Conservation (phyloP, 2,113 vertebrate genomes). For the Gymnogyps californianus region DNA sequence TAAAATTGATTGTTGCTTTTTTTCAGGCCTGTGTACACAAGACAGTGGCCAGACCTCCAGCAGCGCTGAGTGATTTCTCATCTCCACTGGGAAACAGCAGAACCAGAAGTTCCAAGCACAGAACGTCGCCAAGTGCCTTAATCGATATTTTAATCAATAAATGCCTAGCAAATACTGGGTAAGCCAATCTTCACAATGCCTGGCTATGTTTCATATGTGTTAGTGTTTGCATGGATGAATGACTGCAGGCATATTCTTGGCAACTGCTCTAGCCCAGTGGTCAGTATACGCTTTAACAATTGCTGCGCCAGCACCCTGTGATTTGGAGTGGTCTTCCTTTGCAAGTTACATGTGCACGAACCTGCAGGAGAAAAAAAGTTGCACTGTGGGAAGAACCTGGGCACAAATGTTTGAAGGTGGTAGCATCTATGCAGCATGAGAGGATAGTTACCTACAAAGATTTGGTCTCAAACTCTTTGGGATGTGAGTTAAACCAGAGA, state of each 20-base stretch:
- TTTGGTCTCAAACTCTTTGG: not conserved
- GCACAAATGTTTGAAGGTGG: too few species aligned
- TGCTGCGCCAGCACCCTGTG: not conserved
- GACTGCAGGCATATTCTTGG: not conserved
- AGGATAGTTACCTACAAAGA: not conserved
- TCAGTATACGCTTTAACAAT: not conserved
- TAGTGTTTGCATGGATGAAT: not conserved
- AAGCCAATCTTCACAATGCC: not conserved
- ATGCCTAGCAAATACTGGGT: not conserved
- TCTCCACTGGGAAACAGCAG: not conserved
- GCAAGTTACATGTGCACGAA: accelerated
- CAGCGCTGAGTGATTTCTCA: accelerated
- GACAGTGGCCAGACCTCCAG: not conserved
- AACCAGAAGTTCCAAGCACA: not conserved
- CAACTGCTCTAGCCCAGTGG: not conserved
- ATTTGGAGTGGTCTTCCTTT: not conserved
- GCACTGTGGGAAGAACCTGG: not conserved
- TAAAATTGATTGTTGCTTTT: not conserved
- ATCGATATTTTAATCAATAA: not conserved
- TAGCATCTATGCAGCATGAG: accelerated
- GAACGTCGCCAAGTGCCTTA: not conserved
- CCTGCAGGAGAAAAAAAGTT: not conserved
- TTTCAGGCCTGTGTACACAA: not conserved
- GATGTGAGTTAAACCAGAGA: not conserved
- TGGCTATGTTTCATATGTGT: not conserved